Evolutionary conservation across 2,797 vertebrate species (phyloP).

Genomic region (Smutsia gigantea): DNA sequence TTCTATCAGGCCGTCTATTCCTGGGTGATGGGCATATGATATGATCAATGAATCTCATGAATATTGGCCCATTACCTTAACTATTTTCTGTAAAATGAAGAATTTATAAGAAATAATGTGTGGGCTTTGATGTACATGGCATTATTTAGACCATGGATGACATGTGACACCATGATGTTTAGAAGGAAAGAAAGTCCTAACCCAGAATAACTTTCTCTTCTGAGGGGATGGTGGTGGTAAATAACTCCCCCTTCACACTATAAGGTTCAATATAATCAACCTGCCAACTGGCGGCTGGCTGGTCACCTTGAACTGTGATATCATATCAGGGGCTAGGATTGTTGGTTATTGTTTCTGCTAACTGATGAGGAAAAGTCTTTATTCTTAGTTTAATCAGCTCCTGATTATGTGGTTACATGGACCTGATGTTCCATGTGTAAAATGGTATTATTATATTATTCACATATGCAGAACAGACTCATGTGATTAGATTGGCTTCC

Average conservation of each 20-base stretch:
- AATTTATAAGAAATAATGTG: not conserved
- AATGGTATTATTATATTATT: not conserved
- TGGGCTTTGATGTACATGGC: not conserved
- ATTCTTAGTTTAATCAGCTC: not conserved
- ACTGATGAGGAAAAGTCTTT: not conserved
- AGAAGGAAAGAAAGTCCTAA: conserved; percentile 8
- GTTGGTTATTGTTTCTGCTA: not conserved
- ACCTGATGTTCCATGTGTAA: not conserved
- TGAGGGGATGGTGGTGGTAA: not conserved
- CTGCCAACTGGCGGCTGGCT: not conserved
- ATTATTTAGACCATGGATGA: conserved; percentile 12
- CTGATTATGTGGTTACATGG: not conserved
- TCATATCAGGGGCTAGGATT: not conserved
- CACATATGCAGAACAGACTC: not conserved
- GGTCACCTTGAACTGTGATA: not conserved
- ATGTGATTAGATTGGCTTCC: not conserved
- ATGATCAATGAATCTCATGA: not conserved
- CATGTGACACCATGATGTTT: not conserved
- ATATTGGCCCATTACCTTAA: not conserved
- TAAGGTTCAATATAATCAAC: not conserved
- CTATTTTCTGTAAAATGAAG: conserved; percentile 7
- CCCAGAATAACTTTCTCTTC: conserved; percentile 28
- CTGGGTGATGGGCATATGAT: not conserved
- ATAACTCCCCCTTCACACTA: not conserved
- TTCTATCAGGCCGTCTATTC: not conserved